Conservation (phyloP, 35 echinoderm and acorn worm species). For the Patiria miniata region DNA sequence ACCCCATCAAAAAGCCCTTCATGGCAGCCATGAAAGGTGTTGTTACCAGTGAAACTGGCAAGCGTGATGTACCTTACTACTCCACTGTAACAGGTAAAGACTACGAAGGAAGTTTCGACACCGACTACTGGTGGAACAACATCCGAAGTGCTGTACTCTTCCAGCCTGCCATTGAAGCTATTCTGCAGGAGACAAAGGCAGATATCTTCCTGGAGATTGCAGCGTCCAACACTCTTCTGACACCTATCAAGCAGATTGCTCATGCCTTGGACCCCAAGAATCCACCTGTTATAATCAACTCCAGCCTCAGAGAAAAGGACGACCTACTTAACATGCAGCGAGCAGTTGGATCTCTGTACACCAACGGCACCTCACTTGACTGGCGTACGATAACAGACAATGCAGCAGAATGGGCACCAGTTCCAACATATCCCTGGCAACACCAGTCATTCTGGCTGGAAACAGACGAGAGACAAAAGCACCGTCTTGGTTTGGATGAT, state of each 20-base stretch:
- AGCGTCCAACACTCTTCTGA: conserved; percentile 80
- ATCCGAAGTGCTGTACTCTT: conserved; percentile 90
- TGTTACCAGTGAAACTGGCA: conserved; percentile 55
- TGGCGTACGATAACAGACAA: conserved; percentile 75
- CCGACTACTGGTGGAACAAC: conserved; percentile 89
- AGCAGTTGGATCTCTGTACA: conserved; percentile 59
- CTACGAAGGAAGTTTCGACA: conserved; percentile 76
- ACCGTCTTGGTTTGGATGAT: conserved; percentile 87
- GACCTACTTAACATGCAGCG: conserved; percentile 64
- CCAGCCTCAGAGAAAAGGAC: conserved; percentile 75
- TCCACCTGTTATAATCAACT: conserved; percentile 60
- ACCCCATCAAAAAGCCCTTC: conserved; percentile 84
- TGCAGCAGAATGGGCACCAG: conserved; percentile 57
- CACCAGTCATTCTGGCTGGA: conserved; percentile 72
- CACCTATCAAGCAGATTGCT: conserved; percentile 81
- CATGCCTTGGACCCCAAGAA: conserved; percentile 57
- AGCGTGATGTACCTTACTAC: conserved; percentile 61
- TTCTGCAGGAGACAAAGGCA: conserved; percentile 68
- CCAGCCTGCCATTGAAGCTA: conserved; percentile 69
- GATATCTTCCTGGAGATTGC: conserved; percentile 85
- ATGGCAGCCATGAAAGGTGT: conserved; percentile 74
- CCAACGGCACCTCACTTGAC: conserved; percentile 55
- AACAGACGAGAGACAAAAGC: conserved; percentile 76
- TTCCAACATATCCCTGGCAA: conserved; percentile 90
- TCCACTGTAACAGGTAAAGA: conserved; percentile 77